A percentile compares a stretch with the other conserved stretches of the same genome.
phyloP scores from a whole-genome alignment of 2,113 vertebrate species.

The Cyanocitta stelleri region DNA sequence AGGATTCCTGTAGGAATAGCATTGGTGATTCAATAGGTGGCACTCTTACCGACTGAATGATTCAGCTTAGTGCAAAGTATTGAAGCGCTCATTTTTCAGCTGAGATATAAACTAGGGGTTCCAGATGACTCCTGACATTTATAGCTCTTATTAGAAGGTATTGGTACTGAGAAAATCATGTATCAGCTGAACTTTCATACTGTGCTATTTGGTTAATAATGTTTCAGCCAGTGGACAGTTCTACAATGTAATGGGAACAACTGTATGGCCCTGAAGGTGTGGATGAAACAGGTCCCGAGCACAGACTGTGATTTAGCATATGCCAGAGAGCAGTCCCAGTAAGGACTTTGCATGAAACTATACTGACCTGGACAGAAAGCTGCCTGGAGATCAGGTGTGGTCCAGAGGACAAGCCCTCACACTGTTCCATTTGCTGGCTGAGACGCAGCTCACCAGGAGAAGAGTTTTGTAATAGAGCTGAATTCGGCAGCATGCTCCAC shows the following conservation, averaged over 20 bases:
- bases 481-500: accelerated
- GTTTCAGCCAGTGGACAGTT: background rate
- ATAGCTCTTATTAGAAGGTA: background rate
- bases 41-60: background rate
- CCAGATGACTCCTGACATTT: background rate
- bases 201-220: background rate
- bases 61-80: background rate
- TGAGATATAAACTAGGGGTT: background rate
- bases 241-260: background rate
- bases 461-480: background rate
- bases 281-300: background rate
- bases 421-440: background rate
- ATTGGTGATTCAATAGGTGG: background rate
- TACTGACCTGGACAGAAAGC: background rate
- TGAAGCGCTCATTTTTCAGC: background rate
- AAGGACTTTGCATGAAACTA: background rate
- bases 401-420: accelerated
- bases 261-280: background rate
- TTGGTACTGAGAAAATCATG: background rate
- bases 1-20: background rate
- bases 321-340: background rate
- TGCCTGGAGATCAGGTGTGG: background rate
- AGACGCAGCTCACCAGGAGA: background rate
- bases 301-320: background rate
- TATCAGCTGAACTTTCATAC: background rate